Percentiles rank a stretch among this genome's conserved stretches.
These are phyloP conservation scores for Drosophila ambigua DNA, from an alignment of 1,140 invertebrate genomes.

Conservation along the genomic window DNA sequence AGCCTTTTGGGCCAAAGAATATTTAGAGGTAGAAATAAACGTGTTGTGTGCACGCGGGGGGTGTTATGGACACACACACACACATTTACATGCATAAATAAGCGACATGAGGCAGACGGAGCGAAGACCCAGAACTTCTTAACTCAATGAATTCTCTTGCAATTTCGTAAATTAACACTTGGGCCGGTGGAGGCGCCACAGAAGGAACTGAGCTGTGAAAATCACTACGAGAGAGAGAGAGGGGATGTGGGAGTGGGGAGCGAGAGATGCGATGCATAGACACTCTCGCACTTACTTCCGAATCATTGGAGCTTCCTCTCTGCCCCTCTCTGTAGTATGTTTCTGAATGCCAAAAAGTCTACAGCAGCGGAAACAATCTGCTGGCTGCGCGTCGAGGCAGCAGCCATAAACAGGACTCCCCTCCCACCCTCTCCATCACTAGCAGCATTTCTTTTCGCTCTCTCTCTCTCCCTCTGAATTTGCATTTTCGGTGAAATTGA, in stretches of 20 bases:
- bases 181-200: constrained; percentile 17
- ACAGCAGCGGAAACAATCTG: constrained; percentile 77
- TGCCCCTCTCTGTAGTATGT: constrained; percentile 1
- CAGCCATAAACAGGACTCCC: constrained; percentile 66
- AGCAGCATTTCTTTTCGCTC: constrained; percentile 51
- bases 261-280: constrained; percentile 28
- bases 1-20: constrained; percentile 49
- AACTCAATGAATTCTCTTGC: constrained; percentile 79
- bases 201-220: constrained; percentile 36
- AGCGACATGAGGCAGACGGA: constrained; percentile 24
- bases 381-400: constrained; percentile 69
- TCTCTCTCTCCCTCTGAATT: constrained; percentile 48
- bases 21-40: constrained; percentile 53
- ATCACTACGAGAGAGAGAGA: constrained; percentile 24
- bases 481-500: constrained; percentile 76
- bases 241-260: neutral
- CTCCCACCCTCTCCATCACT: neutral
- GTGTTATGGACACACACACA: constrained; percentile 13
- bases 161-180: constrained; percentile 82
- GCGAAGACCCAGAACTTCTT: constrained; percentile 58
- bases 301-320: constrained; percentile 61
- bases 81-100: constrained; percentile 79
- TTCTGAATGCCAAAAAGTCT: constrained; percentile 64
- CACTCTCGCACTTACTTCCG: constrained; percentile 74
- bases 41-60: constrained; percentile 29